Percentiles rank a stretch among this genome's conserved stretches.
These are phyloP conservation scores for Meandrina meandrites DNA, from an alignment of 92 coral and sea anemone species.

Conservation along the genomic window DNA sequence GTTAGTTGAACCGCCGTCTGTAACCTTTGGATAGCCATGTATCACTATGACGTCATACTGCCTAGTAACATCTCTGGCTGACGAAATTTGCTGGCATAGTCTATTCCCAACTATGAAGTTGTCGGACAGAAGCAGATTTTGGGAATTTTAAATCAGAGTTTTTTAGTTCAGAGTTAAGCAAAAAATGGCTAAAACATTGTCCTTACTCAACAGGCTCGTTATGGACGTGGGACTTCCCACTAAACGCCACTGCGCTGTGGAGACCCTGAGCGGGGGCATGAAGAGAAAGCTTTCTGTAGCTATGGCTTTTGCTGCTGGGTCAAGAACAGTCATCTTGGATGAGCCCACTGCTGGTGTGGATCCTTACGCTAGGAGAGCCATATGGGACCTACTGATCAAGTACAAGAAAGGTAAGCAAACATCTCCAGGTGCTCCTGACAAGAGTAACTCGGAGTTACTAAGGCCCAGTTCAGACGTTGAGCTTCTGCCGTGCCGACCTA, in stretches of 20 bases:
- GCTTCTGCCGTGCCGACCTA: no score
- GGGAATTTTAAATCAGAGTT: background rate
- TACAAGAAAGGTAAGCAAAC: slow-evolving; percentile 80
- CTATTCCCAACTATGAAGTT: no score
- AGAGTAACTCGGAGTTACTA: no score
- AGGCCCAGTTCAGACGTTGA: no score
- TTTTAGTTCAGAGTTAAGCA: no score
- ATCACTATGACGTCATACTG: no score
- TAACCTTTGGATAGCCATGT: no score
- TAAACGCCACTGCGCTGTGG: slow-evolving; percentile 89
- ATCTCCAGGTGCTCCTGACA: background rate
- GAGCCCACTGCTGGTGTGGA: slow-evolving; percentile 99
- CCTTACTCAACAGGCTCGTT: slow-evolving; percentile 62
- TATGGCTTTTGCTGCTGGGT: slow-evolving; percentile 97
- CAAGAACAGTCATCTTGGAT: slow-evolving; percentile 96
- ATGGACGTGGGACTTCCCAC: slow-evolving; percentile 86
- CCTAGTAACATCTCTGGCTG: no score
- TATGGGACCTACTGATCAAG: slow-evolving; percentile 95
- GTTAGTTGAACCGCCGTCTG: no score
- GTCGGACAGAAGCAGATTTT: no score
- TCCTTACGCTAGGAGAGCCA: slow-evolving; percentile 98
- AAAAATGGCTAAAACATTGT: background rate
- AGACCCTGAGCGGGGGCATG: slow-evolving; percentile 98
- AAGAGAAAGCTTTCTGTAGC: slow-evolving; percentile 97
- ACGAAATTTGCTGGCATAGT: no score